A percentile compares a stretch with the other conserved stretches of the same genome.
Conservation (phyloP, 2,888 invertebrate genomes). For the Dicycla oo region DNA sequence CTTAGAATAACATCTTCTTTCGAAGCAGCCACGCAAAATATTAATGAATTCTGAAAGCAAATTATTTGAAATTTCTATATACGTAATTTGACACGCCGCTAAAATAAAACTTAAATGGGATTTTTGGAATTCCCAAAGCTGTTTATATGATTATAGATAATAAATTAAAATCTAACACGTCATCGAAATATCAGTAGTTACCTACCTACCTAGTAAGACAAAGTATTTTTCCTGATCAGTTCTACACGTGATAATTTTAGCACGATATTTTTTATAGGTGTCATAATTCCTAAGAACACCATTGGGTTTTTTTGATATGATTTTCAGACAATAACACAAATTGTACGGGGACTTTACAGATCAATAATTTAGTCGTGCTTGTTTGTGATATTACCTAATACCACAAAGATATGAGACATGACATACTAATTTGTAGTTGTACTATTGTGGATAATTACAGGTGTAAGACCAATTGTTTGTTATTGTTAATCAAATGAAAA, state of each 20-base stretch:
- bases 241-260: neutral
- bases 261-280: conserved; percentile 8
- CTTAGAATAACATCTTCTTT: too few relatives aligned
- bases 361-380: conserved; percentile 20
- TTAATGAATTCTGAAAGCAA: too few relatives aligned
- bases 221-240: conserved; percentile 21
- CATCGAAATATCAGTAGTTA: neutral
- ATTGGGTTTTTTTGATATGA: conserved; percentile 33
- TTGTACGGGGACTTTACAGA: conserved; percentile 23
- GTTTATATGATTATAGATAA: neutral
- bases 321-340: conserved; percentile 27
- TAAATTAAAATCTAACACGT: neutral
- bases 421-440: too few relatives aligned
- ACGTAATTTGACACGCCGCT: neutral
- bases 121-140: neutral
- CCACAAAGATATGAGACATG: neutral
- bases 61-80: neutral
- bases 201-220: neutral
- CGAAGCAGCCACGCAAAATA: neutral
- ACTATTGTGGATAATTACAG: too few relatives aligned
- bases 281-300: conserved; percentile 23
- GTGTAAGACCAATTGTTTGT: too few relatives aligned
- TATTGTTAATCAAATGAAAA: too few relatives aligned
- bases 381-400: conserved; percentile 7
- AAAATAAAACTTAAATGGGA: too few relatives aligned